Evolutionary conservation across 2,113 vertebrate species (phyloP), one percentile per base, ranked within the genome.

Genomic region (Paracanthobrama guichenoti): DNA sequence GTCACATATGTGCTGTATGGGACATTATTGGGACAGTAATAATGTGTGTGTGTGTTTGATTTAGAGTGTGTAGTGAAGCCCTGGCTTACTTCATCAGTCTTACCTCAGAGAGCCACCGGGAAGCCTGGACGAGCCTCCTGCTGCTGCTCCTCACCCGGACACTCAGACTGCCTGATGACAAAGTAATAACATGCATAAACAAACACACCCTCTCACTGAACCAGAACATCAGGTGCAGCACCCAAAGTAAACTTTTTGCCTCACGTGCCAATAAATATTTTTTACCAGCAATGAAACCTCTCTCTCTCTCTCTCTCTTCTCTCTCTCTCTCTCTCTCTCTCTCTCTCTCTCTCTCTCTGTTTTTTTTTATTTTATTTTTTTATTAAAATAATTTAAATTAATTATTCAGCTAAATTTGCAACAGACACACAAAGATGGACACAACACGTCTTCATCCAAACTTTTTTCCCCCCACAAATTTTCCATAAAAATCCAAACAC

Each of bases 31-130:
- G 16, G 42, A 67, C 42, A 71, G 35, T 62, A n/a, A 69, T 12
- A 0, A 24, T 42, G 28, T 53, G 6, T 42, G 50, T 74, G 48
- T 84, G 9, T 50, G 42, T n/a, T n/a, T 76, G 50, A 44, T 82
- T 39, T 86, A 99, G 97, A 11, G 97, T 99, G 79, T 98, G 98
- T 86, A 96, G 94, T 44, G 97, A 97, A 91, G 97, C 97, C 3
- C 91, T 99, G 90, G 95, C 95, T 0, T 99, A 99, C 90, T 99
- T 99, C 91, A 97, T 98, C 91, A 96, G 95, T 0, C 95, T 99
- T 90, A 99, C 97, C 66, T 99, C 98, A 1, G 98, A 99, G 93
- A 99, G 97, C 91, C 98, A 99, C 92, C 93, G 98, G 87, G 98
- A 99, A 89, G 97, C 98, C 67, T 99, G 98, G 98, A 99, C 98